Base-by-base conservation (phyloP, 92 coral and sea anemone genomes). In the Epizoanthus scotinus region DNA sequence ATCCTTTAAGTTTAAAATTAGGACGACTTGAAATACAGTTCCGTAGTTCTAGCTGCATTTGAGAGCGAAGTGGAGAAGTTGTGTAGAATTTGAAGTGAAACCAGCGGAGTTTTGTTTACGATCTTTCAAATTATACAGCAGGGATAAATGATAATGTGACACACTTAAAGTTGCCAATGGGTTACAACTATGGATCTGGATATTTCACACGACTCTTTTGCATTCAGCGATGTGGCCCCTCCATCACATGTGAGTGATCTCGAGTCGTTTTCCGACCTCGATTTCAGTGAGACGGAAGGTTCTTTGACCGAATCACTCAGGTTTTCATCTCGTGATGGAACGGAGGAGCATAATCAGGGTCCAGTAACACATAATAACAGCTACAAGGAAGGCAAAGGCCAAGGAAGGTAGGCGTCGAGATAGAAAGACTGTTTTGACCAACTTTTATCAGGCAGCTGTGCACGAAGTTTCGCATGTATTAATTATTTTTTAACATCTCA, bases 191-290 rank as follows among this genome's bases (percentile, higher is more conserved):
- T 91, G 97, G 97, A 92, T 79, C 73, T 92, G 24, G 80, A 92
- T 74, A 78, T 92, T 63, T 90, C 97, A 21, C 90, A 92, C 53
- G 97, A 90, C 49, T 95, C 98, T 6, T 78, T 95, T 67, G 97
- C 98, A 22, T 92, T 88, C 83, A 95, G 98, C 78, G 98, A 95
- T 82, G 88, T 93, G 38, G 91, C 84, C 44, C 89, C 93, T 5
- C 98, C 98, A 1, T 95, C 98, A 31, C 98, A 95, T 79, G 97
- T 95, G 24, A 95, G 98, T 71, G 97, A 92, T 8, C 85, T 95
- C 40, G 97, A 92, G 59, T 95, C 98, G 40, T 95, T 95, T 71
- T 95, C 98, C n/a, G 98, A 95, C 78, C 88, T 95, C 69, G 98
- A 95, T 63, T 81, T 87, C 44, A 92, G 98, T 70, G 97, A 90